phyloP scores from a whole-genome alignment of 2,113 vertebrate species.

The Sphyrna mokarran region DNA sequence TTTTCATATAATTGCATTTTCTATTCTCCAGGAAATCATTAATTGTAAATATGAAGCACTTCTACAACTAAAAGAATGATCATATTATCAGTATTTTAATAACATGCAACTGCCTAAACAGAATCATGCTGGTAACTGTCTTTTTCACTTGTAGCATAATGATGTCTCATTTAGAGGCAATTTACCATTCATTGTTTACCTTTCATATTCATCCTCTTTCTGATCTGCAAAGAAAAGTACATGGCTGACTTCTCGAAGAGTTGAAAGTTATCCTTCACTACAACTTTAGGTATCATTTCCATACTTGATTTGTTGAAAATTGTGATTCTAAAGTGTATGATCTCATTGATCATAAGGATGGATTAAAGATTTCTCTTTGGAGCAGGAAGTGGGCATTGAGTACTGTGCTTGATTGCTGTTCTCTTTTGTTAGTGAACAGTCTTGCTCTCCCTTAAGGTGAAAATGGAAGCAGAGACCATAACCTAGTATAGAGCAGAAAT shows the following conservation, averaged over 20 bases:
- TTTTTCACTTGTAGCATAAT: not conserved
- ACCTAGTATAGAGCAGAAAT: conserved; percentile 36
- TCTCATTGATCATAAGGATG: conserved; percentile 41
- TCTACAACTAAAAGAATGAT: not conserved
- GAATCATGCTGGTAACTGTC: not conserved
- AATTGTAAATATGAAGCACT: not conserved
- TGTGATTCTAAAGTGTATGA: conserved; percentile 33
- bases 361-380: conserved; percentile 38
- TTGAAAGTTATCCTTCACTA: not conserved
- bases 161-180: not conserved
- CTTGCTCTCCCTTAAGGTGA: fast-evolving
- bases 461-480: conserved; percentile 40
- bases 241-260: not conserved
- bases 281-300: conserved; percentile 44
- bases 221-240: not conserved
- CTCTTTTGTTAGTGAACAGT: conserved; percentile 43
- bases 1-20: not conserved
- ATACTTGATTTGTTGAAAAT: conserved; percentile 30
- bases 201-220: not conserved
- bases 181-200: not conserved
- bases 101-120: not conserved
- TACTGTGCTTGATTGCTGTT: not conserved
- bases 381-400: conserved; percentile 40
- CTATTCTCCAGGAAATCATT: not conserved
- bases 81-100: not conserved